phyloP scores from a whole-genome alignment of 2,797 vertebrate genomes.

The Gorsachius magnificus region DNA sequence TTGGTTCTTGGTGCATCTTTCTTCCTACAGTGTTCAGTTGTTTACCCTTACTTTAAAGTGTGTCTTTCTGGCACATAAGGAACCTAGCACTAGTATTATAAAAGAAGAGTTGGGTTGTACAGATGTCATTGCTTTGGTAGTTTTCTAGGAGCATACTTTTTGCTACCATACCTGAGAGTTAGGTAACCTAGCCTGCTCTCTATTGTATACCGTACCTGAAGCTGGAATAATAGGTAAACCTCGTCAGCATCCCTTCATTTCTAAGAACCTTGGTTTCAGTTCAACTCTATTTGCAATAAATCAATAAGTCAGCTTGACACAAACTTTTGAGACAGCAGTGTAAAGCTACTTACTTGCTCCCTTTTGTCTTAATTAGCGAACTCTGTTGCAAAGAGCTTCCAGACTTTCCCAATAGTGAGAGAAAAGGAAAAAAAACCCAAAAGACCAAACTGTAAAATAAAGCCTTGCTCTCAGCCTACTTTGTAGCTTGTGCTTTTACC shows the following conservation, averaged over 20 bases:
- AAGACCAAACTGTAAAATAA: background rate
- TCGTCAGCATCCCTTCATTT: background rate
- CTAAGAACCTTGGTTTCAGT: background rate
- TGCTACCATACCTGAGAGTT: background rate
- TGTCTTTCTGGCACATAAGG: background rate
- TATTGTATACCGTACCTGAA: rapidly evolving
- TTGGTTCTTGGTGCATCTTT: background rate
- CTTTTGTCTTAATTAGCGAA: conserved; percentile 35
- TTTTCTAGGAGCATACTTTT: background rate
- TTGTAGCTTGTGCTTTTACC: background rate
- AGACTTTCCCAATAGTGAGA: background rate
- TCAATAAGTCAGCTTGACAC: background rate
- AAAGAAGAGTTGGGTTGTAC: background rate
- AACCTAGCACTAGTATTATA: background rate
- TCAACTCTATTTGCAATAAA: background rate
- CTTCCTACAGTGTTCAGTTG: background rate
- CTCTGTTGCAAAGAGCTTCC: conserved; percentile 26
- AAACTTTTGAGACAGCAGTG: background rate
- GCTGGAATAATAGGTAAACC: background rate
- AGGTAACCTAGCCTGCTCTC: background rate
- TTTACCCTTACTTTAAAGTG: background rate
- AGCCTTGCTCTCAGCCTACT: background rate
- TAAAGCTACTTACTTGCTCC: background rate
- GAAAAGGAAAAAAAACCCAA: background rate
- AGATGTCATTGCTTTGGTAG: background rate